A percentile compares a stretch with the other conserved stretches of the same genome.
These are phyloP conservation scores for Cryptotis parvus DNA, from an alignment of 2,113 vertebrate genomes.

Conservation along the genomic window DNA sequence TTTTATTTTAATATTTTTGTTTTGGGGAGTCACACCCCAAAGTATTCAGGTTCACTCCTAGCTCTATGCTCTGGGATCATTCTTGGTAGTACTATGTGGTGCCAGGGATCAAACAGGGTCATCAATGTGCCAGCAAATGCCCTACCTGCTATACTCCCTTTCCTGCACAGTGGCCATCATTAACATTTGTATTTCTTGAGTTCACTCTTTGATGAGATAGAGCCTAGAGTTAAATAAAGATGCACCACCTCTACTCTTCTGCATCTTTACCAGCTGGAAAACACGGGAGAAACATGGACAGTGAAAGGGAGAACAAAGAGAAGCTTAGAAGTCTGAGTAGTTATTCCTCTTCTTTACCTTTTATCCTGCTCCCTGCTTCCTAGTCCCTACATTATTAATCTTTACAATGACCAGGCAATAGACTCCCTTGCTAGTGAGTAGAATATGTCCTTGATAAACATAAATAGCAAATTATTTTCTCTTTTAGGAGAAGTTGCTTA, in stretches of 20 bases:
- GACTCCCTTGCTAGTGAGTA: background rate
- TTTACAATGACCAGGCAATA: background rate
- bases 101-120: too few relatives aligned
- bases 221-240: background rate
- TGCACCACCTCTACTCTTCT: background rate
- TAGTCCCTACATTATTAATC: background rate
- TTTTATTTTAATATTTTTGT: too few relatives aligned
- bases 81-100: too few relatives aligned
- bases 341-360: background rate
- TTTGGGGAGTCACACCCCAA: too few relatives aligned
- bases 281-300: background rate
- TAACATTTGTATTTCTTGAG: background rate
- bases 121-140: too few relatives aligned
- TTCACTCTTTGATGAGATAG: background rate
- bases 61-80: too few relatives aligned
- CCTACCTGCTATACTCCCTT: too few relatives aligned
- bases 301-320: background rate
- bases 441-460: background rate
- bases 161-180: background rate
- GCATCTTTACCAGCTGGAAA: background rate
- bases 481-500: background rate
- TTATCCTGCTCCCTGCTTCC: background rate
- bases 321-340: background rate
- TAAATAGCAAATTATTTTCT: background rate
- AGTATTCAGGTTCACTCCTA: too few relatives aligned